Base-by-base conservation (phyloP, 2,888 invertebrate species). In the Pristionchus fissidentatus region DNA sequence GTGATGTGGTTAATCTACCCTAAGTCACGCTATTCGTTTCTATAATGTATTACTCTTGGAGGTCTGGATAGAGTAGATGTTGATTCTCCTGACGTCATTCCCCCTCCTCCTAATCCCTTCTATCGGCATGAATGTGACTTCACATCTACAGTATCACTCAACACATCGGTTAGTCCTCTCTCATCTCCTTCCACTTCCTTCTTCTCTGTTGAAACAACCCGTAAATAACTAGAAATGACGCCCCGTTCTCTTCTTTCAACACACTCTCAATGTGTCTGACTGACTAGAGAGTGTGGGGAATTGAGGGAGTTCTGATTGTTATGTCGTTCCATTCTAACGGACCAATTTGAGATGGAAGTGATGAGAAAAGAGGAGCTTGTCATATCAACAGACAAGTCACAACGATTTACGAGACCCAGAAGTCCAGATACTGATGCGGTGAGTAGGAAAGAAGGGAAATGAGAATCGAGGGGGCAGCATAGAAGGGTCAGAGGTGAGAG, bases 91-190 rank as follows among this genome's bases (percentile, higher is more conserved):
- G 55, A 55, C 8, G 55, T 57, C 10, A n/a, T 79, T 32, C 79
- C 79, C 38, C 57, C n/a, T 57, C 55, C 79, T 57, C 79, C 57
- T 35, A n/a, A 22, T 43, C 38, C 57, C 7, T 38, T 79, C 29
- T 8, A 43, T 38, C 22, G n/a, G 19, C 79, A 79, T 26, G 79
- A 79, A 57, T 79, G 79, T 55, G 26, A 57, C 22, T 57, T 79
- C 41, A 13, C 52, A 10, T 13, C 22, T 19, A 55, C 79, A 13
- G 38, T 57, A 26, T 26, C 32, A 15, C 8, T 57, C 29, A 79
- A 79, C 57, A n/a, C 57, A 52, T 38, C 77, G 49, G 77, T 77
- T 5, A 70, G 70, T 15, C n/a, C n/a, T n/a, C n/a, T n/a, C n/a
- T n/a, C n/a, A n/a, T n/a, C n/a, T n/a, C n/a, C n/a, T n/a, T n/a